Conservation (phyloP, 2,797 vertebrate species). For the Hirundo rustica region DNA sequence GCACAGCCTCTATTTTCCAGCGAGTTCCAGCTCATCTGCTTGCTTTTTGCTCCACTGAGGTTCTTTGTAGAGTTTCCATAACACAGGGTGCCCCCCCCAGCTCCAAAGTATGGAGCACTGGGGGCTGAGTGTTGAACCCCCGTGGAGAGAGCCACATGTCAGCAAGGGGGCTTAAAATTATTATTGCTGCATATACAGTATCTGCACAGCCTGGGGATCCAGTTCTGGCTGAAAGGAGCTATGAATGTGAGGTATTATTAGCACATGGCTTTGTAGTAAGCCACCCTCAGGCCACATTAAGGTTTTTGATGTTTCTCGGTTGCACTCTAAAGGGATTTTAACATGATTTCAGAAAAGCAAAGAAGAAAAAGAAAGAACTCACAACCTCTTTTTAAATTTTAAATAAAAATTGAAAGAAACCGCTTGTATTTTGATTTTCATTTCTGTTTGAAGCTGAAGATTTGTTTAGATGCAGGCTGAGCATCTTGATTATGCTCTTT, state of each 20-base stretch:
- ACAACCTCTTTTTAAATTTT: neutral
- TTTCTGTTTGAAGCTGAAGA: neutral
- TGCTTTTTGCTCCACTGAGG: neutral
- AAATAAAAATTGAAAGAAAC: neutral
- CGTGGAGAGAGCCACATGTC: neutral
- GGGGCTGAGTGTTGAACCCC: neutral
- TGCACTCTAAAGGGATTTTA: constrained; percentile 33
- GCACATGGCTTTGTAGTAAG: constrained; percentile 53
- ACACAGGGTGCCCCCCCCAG: neutral
- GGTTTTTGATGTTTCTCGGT: constrained; percentile 42
- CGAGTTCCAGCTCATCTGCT: neutral
- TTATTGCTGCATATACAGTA: neutral
- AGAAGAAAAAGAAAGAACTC: neutral
- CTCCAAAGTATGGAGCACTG: neutral
- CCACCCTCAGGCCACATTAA: constrained; percentile 56
- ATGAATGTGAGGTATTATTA: constrained; percentile 48
- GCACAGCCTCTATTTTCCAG: neutral
- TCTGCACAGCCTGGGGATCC: neutral
- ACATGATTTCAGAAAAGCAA: neutral
- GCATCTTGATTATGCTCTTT: neutral
- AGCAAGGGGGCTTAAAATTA: neutral
- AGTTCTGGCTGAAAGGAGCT: constrained; percentile 26
- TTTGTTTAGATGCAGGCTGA: neutral
- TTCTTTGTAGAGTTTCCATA: neutral
- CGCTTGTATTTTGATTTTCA: neutral